Percentiles rank a stretch among this genome's conserved stretches.
phyloP scores from a whole-genome alignment of 1,140 invertebrate species.

The Brachionus rubens region DNA sequence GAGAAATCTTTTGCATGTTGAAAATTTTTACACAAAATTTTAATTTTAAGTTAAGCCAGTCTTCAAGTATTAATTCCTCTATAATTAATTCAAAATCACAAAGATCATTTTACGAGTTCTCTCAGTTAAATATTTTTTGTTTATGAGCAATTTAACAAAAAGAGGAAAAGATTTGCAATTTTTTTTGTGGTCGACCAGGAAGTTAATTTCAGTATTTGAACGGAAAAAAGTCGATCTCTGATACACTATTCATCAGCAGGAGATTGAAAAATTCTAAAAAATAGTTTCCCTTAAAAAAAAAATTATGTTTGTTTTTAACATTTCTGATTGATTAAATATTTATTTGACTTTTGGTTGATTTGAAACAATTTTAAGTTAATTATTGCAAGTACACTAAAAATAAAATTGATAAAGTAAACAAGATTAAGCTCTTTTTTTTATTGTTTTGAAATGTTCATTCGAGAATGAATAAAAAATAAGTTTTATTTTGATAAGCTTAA shows the following conservation, averaged over 20 bases:
- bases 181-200: too few relatives aligned
- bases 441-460: not conserved
- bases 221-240: too few relatives aligned
- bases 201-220: too few relatives aligned
- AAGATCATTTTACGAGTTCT: too few relatives aligned
- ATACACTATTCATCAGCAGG: too few relatives aligned
- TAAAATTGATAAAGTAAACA: conserved; percentile 28
- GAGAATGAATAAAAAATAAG: not conserved
- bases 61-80: not conserved
- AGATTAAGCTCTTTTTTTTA: conserved; percentile 3
- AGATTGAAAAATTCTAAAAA: too few relatives aligned
- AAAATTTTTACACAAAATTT: conserved; percentile 16
- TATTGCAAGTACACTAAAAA: conserved; percentile 15
- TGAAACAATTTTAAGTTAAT: conserved; percentile 34
- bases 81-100: conserved; percentile 35
- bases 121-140: not conserved
- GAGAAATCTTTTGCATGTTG: conserved; percentile 14
- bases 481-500: conserved; percentile 11
- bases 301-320: too few relatives aligned
- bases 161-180: conserved; percentile 11
- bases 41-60: conserved; percentile 22
- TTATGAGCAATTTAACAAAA: conserved; percentile 28
- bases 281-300: too few relatives aligned
- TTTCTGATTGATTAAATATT: conserved; percentile 1
- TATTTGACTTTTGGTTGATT: conserved; percentile 6